phyloP scores from a whole-genome alignment of 1,140 invertebrate genomes.

The Acromyrmex echinatior region DNA sequence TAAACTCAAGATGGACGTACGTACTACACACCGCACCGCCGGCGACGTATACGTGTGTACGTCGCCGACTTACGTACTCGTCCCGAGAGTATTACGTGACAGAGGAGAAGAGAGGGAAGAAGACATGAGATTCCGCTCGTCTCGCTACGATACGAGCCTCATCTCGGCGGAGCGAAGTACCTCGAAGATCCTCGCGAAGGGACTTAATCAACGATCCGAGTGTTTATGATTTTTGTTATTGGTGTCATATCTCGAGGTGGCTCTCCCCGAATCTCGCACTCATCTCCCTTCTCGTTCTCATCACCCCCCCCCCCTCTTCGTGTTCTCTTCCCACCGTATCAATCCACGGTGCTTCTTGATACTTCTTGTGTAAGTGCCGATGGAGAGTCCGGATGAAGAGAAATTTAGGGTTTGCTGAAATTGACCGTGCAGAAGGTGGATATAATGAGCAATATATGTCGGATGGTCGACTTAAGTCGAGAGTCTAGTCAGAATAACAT shows the following conservation, averaged over 20 bases:
- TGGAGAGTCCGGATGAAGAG: slow-evolving; percentile 36
- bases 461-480: slow-evolving; percentile 29
- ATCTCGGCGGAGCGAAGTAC: slow-evolving; percentile 66
- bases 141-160: slow-evolving; percentile 75
- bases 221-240: slow-evolving; percentile 87
- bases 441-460: slow-evolving; percentile 4
- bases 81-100: slow-evolving; percentile 82
- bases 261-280: slow-evolving; percentile 69
- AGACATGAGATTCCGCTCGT: slow-evolving; percentile 52
- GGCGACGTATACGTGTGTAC: slow-evolving; percentile 8
- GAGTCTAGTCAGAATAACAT: background rate
- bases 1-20: slow-evolving; percentile 72
- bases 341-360: slow-evolving; percentile 15
- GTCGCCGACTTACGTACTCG: slow-evolving; percentile 54
- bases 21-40: slow-evolving; percentile 55
- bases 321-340: too few relatives aligned
- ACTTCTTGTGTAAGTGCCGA: slow-evolving; percentile 53
- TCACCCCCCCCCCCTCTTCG: background rate
- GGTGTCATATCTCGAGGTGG: slow-evolving; percentile 79
- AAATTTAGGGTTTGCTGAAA: slow-evolving; percentile 68
- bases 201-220: slow-evolving; percentile 85
- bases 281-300: background rate
- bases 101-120: slow-evolving; percentile 67
- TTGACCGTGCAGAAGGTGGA: slow-evolving; percentile 17
- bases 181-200: slow-evolving; percentile 74